Conservation (phyloP, 2,113 vertebrate species). For the Philantomba maxwellii region DNA sequence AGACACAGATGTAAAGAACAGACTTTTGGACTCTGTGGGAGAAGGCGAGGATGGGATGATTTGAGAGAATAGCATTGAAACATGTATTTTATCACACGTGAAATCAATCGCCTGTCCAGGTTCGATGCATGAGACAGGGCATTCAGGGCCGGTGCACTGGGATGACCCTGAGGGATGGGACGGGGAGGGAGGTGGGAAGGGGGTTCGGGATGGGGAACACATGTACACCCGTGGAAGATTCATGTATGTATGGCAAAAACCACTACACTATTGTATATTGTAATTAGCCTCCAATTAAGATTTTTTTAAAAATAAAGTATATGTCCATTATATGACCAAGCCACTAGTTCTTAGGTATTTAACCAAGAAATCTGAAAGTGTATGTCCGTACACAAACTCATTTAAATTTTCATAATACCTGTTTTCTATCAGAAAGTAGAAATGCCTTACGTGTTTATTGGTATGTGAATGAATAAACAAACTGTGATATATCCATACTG, state of each 20-base stretch:
- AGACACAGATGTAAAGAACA: background rate
- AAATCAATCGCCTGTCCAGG: background rate
- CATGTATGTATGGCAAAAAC: background rate
- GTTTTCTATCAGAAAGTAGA: background rate
- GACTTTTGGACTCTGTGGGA: background rate
- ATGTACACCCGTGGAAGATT: fast-evolving
- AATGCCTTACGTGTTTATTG: background rate
- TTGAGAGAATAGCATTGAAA: background rate
- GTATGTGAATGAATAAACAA: background rate
- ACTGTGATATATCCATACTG: background rate
- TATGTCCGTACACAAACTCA: background rate
- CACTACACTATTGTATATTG: background rate
- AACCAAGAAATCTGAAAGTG: background rate
- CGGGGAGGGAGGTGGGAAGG: background rate
- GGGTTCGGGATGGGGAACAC: background rate
- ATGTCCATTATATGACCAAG: background rate
- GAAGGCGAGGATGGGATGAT: background rate
- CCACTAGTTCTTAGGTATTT: background rate
- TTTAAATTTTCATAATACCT: background rate
- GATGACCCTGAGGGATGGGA: background rate
- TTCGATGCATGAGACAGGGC: background rate
- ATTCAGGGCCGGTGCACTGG: background rate
- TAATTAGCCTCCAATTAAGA: background rate
- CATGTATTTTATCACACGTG: background rate
- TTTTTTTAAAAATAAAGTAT: background rate